Conservation (phyloP, 2,113 vertebrate genomes). For the Syngnathus scovelli region DNA sequence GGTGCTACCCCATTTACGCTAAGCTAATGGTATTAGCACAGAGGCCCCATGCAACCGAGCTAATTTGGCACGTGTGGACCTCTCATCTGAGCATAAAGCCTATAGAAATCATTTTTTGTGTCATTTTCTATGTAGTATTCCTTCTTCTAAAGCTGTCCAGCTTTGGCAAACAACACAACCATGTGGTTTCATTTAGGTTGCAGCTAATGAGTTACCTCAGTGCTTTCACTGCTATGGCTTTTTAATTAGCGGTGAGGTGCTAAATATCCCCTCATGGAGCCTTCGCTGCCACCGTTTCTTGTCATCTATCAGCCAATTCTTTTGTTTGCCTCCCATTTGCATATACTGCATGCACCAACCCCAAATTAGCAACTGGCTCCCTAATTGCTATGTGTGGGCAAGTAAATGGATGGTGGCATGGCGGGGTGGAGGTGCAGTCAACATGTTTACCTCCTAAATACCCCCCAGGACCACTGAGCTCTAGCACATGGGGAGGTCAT, state of each 20-base stretch:
- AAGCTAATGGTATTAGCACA: conserved; percentile 62
- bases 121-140: conserved; percentile 28
- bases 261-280: conserved; percentile 67
- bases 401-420: conserved; percentile 55
- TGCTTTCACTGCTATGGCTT: conserved; percentile 67
- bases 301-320: conserved; percentile 68
- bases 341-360: conserved; percentile 56
- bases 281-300: conserved; percentile 49
- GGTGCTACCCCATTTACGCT: conserved; percentile 51
- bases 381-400: conserved; percentile 70
- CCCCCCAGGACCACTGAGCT: conserved; percentile 59
- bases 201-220: conserved; percentile 69
- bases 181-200: conserved; percentile 50
- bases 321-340: conserved; percentile 73
- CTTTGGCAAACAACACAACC: conserved; percentile 23
- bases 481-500: conserved; percentile 56
- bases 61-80: conserved; percentile 59
- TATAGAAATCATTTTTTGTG: conserved; percentile 47
- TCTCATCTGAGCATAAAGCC: conserved; percentile 46
- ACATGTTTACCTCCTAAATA: conserved; percentile 68
- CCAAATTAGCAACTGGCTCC: conserved; percentile 69
- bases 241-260: conserved; percentile 73
- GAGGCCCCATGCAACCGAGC: conserved; percentile 50
- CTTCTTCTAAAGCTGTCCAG: conserved; percentile 34
- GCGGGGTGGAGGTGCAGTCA: conserved; percentile 49